Conservation (phyloP, 2,113 vertebrate species). For the Tautogolabrus adspersus region DNA sequence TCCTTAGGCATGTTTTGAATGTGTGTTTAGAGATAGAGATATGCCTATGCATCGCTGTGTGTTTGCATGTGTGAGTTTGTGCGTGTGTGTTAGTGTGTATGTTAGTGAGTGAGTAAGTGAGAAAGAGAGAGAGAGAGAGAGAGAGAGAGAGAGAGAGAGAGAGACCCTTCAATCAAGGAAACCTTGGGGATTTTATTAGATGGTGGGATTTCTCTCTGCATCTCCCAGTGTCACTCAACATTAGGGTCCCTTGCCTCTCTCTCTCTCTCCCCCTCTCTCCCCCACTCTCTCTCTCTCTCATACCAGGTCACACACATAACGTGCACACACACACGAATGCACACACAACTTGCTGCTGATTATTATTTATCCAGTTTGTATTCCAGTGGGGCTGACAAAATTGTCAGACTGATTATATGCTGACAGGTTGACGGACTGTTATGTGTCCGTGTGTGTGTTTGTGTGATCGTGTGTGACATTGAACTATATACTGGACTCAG, state of each 20-base stretch:
- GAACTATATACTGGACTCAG: neutral
- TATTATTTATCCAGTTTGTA: slow-evolving; percentile 63
- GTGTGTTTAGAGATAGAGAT: neutral
- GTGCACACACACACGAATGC: neutral
- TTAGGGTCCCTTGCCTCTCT: slow-evolving; percentile 18
- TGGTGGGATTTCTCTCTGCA: slow-evolving; percentile 38
- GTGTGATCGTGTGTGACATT: neutral
- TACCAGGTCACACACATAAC: neutral
- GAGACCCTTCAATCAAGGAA: slow-evolving; percentile 45
- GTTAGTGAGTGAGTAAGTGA: neutral
- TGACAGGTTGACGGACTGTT: slow-evolving; percentile 33
- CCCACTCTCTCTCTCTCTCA: neutral
- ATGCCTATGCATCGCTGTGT: neutral
- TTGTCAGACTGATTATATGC: slow-evolving; percentile 51
- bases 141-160: neutral
- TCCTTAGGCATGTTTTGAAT: too few species aligned
- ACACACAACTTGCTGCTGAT: slow-evolving; percentile 16
- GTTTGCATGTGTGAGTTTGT: neutral
- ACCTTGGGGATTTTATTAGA: slow-evolving; percentile 37
- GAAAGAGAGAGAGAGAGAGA: too few species aligned
- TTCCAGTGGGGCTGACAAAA: slow-evolving; percentile 48
- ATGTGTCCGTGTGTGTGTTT: neutral
- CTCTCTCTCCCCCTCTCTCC: neutral
- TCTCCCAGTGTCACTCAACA: slow-evolving; percentile 27
- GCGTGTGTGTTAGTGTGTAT: neutral